Evolutionary conservation across 2,888 invertebrate genomes (phyloP), one percentile per base, ranked within the genome.

Genomic region (Thalpophila matura): DNA sequence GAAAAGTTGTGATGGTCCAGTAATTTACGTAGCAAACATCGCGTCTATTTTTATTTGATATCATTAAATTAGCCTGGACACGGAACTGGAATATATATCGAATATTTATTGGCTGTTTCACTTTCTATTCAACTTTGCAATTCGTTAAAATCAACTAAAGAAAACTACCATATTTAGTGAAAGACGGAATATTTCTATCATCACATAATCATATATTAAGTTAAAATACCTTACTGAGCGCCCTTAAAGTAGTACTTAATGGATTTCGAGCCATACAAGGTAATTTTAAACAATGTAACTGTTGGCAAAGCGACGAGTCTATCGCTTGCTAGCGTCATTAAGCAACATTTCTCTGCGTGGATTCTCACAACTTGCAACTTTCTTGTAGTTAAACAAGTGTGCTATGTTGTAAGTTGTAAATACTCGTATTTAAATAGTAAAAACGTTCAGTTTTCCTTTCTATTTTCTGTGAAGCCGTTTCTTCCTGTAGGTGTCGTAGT

Each of bases 1-100:
- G 77, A 75, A 74, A 90, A 90, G 85, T 91, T 90, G 81, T 83
- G 86, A 86, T 84, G 86, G 86, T 86, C 86, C 79, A 84, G 87
- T 90, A 89, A 91, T 90, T 91, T 90, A 84, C 86, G 86, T 87
- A 79, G 85, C 82, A 88, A 91, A 89, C 84, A 87, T 84, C 71
- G 66, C 55, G 35, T 63, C 58, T 49, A 16, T 31, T 64, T 81
- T 81, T 65, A 70, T 77, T 81, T 77, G 67, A 55, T 55, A 50
- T 71, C 63, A 77, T 77, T 80, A 77, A 77, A 65, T 71, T 62
- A 49, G 55, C 27, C 49, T 55, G 12, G 42, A 65, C 62, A 49
- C 55, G 42, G 27, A 47, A 31, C 14, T 20, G 42, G 20, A 35
- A 51, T 58, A 27, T 49, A 27, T 61, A 45, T 61, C 35, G 42